phyloP scores from a whole-genome alignment of 2,888 invertebrate species.

The Portevinia maculata region DNA sequence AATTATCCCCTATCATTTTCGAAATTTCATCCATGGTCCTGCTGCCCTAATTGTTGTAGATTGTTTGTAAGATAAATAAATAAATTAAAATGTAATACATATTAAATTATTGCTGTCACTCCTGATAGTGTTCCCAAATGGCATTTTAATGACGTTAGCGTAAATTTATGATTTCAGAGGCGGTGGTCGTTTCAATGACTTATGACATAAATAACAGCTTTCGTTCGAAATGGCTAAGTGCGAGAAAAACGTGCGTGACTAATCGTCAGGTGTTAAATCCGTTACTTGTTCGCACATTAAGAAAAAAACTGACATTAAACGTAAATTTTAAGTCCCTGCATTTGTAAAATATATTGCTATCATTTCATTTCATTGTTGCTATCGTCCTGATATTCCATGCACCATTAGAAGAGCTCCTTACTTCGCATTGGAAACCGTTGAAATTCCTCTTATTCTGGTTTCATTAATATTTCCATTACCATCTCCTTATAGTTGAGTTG shows the following conservation, averaged over 20 bases:
- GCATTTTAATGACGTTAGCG: conserved; percentile 2
- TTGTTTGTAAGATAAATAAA: too few species aligned
- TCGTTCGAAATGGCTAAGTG: neutral
- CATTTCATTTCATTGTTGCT: neutral
- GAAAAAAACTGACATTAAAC: conserved; percentile 6
- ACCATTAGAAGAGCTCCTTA: neutral
- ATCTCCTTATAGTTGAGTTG: neutral
- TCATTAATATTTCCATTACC: conserved; percentile 3
- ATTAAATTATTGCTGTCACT: neutral
- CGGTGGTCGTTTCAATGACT: neutral
- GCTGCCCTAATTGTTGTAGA: too few species aligned
- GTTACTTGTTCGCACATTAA: neutral
- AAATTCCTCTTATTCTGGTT: neutral
- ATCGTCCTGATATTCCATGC: conserved; percentile 5
- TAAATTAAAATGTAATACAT: too few species aligned
- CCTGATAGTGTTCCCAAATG: neutral
- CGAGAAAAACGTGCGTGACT: neutral
- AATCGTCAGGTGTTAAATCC: neutral
- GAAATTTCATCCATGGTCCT: too few species aligned
- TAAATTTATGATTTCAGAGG: neutral
- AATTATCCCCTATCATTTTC: too few species aligned
- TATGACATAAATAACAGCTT: too few species aligned
- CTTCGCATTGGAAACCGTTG: neutral
- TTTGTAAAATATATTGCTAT: conserved; percentile 1
- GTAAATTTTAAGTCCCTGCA: conserved; percentile 37